Evolutionary conservation across 92 coral and sea anemone species (phyloP), one percentile per base, ranked within the genome.

Genomic region (Meandrina meandrites): DNA sequence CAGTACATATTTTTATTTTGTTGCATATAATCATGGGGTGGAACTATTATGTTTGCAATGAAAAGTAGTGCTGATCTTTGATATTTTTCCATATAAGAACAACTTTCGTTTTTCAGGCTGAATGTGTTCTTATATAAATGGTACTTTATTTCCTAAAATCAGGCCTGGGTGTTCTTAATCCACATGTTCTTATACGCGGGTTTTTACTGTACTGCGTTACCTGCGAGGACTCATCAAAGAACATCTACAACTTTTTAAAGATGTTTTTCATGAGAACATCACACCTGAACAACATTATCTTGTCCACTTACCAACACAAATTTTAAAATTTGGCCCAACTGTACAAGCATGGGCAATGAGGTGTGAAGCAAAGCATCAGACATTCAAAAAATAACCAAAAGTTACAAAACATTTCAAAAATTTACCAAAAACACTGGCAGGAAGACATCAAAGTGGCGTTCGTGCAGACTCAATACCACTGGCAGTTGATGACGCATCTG

Each of bases 341-440:
- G 58, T 76, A 28, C 42, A 58, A 56, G 34, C 57, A 42, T 76
- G 79, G 79, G 79, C 79, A n/a, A 45, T 76, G 79, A 54, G 79
- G 32, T 76, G 42, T 76, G 79, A 72, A 31, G 75, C 75, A 69
- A 69, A 69, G 34, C 71, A 66, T 66, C 71, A 68, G 35, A 68
- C 31, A n/a, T n/a, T n/a, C 74, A 68, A 68, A 68, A 68, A 68
- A 68, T 53, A n/a, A 12, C 57, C 57, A 12, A 53, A 53, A 53
- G 57, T 53, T 12, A 53, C 57, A 53, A 53, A 53, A 53, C 13
- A 53, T 68, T 68, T 21, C 74, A 11, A 24, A 68, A 68, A 68
- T 21, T 68, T 68, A 68, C 74, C 74, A 32, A 68, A 68, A 34
- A 68, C 74, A n/a, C 35, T 68, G 30, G 28, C 31, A 68, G 74